phyloP scores from a whole-genome alignment of 2,797 vertebrate species.

The Micromesistius poutassou region DNA sequence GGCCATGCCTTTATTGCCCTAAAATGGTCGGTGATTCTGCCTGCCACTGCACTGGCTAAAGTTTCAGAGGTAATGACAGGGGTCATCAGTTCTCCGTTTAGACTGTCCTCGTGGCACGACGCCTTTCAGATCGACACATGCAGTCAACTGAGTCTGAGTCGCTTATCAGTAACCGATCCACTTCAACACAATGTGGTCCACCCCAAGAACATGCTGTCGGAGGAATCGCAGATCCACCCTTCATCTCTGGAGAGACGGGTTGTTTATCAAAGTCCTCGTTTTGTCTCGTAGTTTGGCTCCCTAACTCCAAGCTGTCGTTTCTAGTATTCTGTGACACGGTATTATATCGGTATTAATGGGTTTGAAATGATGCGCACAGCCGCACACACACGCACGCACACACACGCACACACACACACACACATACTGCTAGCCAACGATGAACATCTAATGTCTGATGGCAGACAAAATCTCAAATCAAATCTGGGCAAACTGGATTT shows the following conservation, averaged over 20 bases:
- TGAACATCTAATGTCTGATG: neutral
- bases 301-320: neutral
- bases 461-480: neutral
- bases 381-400: neutral
- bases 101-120: neutral
- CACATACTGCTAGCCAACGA: neutral
- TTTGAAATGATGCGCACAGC: neutral
- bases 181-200: neutral
- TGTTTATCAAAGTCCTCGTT: neutral
- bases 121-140: neutral
- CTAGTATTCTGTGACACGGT: neutral
- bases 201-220: neutral
- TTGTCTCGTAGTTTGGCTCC: neutral
- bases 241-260: neutral
- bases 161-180: slow-evolving; percentile 1
- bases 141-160: neutral
- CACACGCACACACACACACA: slow-evolving; percentile 8
- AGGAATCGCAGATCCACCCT: neutral
- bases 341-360: neutral
- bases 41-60: neutral
- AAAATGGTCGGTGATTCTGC: neutral
- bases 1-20: neutral
- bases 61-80: neutral
- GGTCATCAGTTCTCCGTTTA: neutral
- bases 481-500: neutral